These are phyloP conservation scores for Euura lappo DNA, from an alignment of 1,140 invertebrate species.

Conservation along the genomic window DNA sequence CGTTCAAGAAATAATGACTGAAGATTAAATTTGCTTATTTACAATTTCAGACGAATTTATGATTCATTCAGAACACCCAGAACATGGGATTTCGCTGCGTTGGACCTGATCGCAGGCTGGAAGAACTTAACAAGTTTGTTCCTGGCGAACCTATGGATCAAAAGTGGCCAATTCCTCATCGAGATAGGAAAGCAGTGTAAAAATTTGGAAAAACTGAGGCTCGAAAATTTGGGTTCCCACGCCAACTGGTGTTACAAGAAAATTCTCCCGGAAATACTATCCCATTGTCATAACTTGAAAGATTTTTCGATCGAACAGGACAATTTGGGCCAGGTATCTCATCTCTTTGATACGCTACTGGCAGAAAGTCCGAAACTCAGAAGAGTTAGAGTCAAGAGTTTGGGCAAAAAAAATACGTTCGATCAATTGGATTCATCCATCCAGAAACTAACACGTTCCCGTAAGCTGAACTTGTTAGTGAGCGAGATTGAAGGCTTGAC, in stretches of 20 bases:
- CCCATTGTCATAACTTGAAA: background rate
- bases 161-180: background rate
- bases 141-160: background rate
- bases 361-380: background rate
- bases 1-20: too few relatives aligned
- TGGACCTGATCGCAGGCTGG: background rate
- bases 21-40: too few relatives aligned
- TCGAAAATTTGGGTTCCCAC: background rate
- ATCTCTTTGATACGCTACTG: background rate
- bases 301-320: background rate
- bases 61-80: too few relatives aligned
- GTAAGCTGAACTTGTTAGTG: background rate
- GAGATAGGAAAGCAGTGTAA: background rate
- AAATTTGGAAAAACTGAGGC: conserved; percentile 3
- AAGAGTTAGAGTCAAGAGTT: background rate
- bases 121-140: background rate
- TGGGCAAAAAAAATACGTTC: background rate
- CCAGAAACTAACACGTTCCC: background rate
- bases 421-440: background rate
- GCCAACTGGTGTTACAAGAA: background rate
- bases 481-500: background rate
- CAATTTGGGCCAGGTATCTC: background rate
- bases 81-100: background rate
- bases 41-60: too few relatives aligned
- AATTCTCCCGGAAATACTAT: background rate